A percentile compares a stretch with the other conserved stretches of the same genome.
Evolutionary conservation across 2,113 vertebrate genomes (phyloP).

Genomic region (Grammomys dolichurus): DNA sequence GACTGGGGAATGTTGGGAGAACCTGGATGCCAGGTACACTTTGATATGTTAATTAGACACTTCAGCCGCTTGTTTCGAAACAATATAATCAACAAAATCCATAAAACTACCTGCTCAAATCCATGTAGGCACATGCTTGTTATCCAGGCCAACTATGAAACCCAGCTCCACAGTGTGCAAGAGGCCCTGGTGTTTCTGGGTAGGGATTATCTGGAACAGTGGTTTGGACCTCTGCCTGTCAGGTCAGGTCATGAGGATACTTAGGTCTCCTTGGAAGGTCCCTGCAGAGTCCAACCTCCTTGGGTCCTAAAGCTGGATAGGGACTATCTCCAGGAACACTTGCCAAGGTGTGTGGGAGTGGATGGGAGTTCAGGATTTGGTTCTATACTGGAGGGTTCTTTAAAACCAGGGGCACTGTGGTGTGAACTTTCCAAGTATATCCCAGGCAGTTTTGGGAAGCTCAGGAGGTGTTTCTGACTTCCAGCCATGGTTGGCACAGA

Average conservation of each 20-base stretch:
- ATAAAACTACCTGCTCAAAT: neutral
- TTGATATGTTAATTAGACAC: too few species aligned
- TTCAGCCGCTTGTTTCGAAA: too few species aligned
- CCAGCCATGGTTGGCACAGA: neutral
- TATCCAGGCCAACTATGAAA: neutral
- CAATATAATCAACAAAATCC: neutral
- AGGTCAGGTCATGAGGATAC: fast-evolving
- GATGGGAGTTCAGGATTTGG: fast-evolving
- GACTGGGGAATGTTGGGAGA: too few species aligned
- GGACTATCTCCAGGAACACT: neutral
- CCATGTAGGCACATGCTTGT: fast-evolving
- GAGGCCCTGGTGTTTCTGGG: fast-evolving
- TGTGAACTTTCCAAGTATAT: neutral
- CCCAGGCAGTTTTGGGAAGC: neutral
- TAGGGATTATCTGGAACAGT: fast-evolving
- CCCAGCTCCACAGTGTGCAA: fast-evolving
- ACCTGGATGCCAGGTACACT: too few species aligned
- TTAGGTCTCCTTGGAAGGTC: neutral
- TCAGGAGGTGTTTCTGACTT: neutral
- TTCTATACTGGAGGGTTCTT: neutral
- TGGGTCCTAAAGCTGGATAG: neutral
- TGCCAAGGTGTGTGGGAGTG: too few species aligned
- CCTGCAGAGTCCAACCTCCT: neutral
- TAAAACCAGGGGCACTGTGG: fast-evolving
- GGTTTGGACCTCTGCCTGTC: fast-evolving